phyloP scores from a whole-genome alignment of 2,888 invertebrate species.

The Trachelus tabidus region DNA sequence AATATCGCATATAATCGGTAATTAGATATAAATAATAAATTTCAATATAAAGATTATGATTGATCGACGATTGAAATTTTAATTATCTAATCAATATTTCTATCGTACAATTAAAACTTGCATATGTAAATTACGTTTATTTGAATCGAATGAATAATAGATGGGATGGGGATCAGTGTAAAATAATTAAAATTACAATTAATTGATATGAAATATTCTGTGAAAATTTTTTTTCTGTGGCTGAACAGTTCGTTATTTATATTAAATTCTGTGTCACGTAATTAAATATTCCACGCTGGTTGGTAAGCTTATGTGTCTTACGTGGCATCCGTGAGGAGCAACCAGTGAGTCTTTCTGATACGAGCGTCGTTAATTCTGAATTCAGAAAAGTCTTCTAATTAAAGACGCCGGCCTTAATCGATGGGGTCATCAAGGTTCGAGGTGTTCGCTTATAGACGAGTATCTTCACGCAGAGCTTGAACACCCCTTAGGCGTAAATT shows the following conservation, averaged over 20 bases:
- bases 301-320: background rate
- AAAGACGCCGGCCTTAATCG: background rate
- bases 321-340: background rate
- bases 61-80: background rate
- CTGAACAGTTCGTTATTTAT: background rate
- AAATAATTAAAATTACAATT: background rate
- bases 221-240: background rate
- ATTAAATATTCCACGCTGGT: background rate
- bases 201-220: background rate
- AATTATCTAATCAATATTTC: background rate
- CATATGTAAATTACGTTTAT: no score
- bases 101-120: no score
- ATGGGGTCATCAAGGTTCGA: conserved; percentile 1
- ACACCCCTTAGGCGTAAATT: background rate
- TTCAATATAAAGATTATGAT: background rate
- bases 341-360: conserved; percentile 4
- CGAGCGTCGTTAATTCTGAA: conserved; percentile 11
- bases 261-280: background rate
- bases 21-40: background rate
- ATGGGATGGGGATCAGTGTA: background rate
- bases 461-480: background rate
- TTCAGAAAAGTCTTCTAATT: conserved; percentile 12
- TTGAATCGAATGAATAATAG: background rate
- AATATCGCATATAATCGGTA: background rate
- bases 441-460: background rate